Evolutionary conservation across 2,113 vertebrate genomes (phyloP), one percentile per base, ranked within the genome.

Genomic region (Misgurnus anguillicaudatus): DNA sequence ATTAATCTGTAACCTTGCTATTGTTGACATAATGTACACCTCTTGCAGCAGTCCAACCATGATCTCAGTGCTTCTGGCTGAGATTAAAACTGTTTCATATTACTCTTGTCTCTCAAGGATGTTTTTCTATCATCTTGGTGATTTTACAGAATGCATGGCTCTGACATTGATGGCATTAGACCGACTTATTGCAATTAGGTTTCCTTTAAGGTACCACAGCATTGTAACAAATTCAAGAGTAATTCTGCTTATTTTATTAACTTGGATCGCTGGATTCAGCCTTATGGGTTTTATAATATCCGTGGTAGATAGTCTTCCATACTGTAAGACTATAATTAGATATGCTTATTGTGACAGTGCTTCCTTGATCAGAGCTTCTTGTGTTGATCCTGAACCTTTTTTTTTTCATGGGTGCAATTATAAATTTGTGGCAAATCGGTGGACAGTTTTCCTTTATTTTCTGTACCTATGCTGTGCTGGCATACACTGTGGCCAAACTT

Each of bases 1-100:
- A 0, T 78, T 85, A 45, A 85, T 87, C 67, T 84, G 84, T 41
- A 87, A 84, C 65, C 75, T 87, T 21, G 79, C 82, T 1, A 9
- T 65, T 16, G 75, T 87, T 21, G 86, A 87, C 48, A 79, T 87
- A 39, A 82, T 85, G 60, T 82, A 53, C 74, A 73, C 67, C 45
- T 76, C 80, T 58, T 76, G 77, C n/a, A 60, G 70, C 14, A 31
- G 68, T 42, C 71, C 77, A 16, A 82, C 83, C 2, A 75, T 87
- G 81, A 83, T 87, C 42, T 58, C 71, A 7, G 64, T 84, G 17
- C 80, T 87, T 64, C 77, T 87, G 14, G 47, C 60, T 14, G 70
- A 74, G 14, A 57, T 75, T n/a, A 83, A 83, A 67, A 83, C 60
- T 1, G 77, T 87, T 10, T 87, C 81, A 8, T 85, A 75, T 51